Percentiles rank a stretch among this genome's conserved stretches.
Evolutionary conservation across 2,888 invertebrate genomes (phyloP).

Genomic region (Tyria jacobaeae): DNA sequence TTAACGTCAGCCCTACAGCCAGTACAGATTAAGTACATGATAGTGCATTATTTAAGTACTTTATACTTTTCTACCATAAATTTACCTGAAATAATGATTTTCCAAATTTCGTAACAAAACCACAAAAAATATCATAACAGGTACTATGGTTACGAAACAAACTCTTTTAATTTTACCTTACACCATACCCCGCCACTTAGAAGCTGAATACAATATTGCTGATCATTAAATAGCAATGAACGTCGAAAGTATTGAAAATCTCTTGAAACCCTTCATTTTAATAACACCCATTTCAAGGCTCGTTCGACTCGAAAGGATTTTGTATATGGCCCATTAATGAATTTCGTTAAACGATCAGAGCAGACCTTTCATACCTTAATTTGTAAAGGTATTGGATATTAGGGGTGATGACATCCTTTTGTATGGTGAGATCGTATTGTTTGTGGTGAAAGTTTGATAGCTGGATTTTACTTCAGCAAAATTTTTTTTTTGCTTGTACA

Average conservation of each 20-base stretch:
- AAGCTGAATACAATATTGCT: slow-evolving; percentile 32
- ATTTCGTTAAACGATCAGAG: slow-evolving; percentile 63
- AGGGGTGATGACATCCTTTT: slow-evolving; percentile 51
- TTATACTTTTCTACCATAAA: slow-evolving; percentile 22
- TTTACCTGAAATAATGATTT: slow-evolving; percentile 33
- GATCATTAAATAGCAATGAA: slow-evolving; percentile 40
- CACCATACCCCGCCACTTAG: slow-evolving; percentile 33
- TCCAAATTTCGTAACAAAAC: slow-evolving; percentile 28
- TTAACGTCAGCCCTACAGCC: too few species aligned
- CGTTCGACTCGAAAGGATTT: slow-evolving; percentile 62
- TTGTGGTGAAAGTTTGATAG: slow-evolving; percentile 37
- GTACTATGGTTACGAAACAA: slow-evolving; percentile 26
- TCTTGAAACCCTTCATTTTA: slow-evolving; percentile 48
- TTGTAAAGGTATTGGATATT: slow-evolving; percentile 66
- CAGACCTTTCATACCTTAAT: slow-evolving; percentile 65
- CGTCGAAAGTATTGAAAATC: slow-evolving; percentile 40
- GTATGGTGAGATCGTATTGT: slow-evolving; percentile 44
- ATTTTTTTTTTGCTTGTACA: slow-evolving; percentile 24
- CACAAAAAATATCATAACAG: slow-evolving; percentile 27
- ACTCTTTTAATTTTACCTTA: slow-evolving; percentile 29
- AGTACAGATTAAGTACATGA: too few species aligned
- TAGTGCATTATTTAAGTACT: neutral
- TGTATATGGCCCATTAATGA: slow-evolving; percentile 76
- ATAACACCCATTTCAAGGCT: slow-evolving; percentile 49
- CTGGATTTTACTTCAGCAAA: slow-evolving; percentile 35